Conservation (phyloP, 2,113 vertebrate species). For the Pedionomus torquatus region DNA sequence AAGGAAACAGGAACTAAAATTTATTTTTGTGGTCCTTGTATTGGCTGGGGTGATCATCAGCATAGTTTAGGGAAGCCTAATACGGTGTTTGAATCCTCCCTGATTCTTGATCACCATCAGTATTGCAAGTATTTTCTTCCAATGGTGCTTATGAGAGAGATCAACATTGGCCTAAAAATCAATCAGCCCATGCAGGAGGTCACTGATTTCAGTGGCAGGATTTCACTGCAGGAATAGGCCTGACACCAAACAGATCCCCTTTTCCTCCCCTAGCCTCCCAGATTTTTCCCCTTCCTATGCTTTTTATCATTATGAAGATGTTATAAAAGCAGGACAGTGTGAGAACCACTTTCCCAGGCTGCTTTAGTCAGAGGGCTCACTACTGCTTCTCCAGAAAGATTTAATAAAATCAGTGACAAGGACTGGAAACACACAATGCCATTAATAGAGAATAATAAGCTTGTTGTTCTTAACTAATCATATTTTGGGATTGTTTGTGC, state of each 20-base stretch:
- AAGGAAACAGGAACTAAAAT: background rate
- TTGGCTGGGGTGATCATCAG: background rate
- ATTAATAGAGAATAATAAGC: background rate
- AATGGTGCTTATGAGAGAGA: rapidly evolving
- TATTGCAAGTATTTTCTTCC: background rate
- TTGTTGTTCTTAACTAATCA: slow-evolving; percentile 11
- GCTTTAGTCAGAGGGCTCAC: background rate
- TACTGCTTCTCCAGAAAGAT: background rate
- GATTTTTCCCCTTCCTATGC: background rate
- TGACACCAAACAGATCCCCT: background rate
- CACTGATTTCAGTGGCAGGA: background rate
- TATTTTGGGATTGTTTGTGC: background rate
- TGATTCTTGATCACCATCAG: background rate
- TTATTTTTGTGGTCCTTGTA: background rate
- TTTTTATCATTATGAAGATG: background rate
- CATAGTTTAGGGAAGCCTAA: background rate
- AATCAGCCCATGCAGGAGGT: background rate
- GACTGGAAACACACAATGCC: background rate
- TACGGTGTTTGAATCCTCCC: background rate
- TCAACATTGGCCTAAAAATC: background rate
- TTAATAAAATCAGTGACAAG: slow-evolving; percentile 24
- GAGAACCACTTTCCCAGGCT: background rate
- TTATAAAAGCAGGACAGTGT: background rate
- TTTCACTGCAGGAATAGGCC: background rate
- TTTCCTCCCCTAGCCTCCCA: background rate